Base-by-base conservation (phyloP, 2,113 vertebrate genomes). In the Irena cyanogastra region DNA sequence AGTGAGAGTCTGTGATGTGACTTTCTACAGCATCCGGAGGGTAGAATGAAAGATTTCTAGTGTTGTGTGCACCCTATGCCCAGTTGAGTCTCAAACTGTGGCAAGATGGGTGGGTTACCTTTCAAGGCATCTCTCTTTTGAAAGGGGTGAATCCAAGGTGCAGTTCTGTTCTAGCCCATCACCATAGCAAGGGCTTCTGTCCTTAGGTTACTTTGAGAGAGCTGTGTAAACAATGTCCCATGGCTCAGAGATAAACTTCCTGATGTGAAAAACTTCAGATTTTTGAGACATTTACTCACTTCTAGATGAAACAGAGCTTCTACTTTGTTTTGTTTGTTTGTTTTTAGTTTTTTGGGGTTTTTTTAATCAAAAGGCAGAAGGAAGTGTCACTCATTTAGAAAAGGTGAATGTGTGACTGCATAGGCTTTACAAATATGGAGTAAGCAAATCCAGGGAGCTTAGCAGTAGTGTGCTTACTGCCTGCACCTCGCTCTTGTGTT, bases 401-500 rank as follows among this genome's bases (percentile, higher is more conserved):
- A n/a, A 71, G 20, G 39, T 81, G 50, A 30, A 49, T 20, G 5
- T 72, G 41, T 69, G 53, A 39, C 44, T 33, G 7, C 27, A 9
- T 5, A 39, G 17, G 2, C 45, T 89, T 81, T 65, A 18, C 56
- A 39, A 4, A 63, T 26, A 9, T 33, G 13, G 30, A 39, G 37
- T n/a, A 39, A 65, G 50, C 30, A 82, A 75, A 84, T 49, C 11
- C 23, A 54, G 35, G 44, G 69, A 63, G 20, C 8, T 84, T 10
- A n/a, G 31, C 20, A 39, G 23, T 11, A 6, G 7, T 42, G 41
- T 74, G 35, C 14, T 47, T 31, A n/a, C 45, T 57, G 37, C 82
- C n/a, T 1, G 8, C n/a, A 49, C 5, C 54, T 65, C 0, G 1
- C 22, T 77, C 16, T 4, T 70, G 37, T 49, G 17, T 20, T 57